Evolutionary conservation across 1,140 invertebrate species (phyloP), one percentile per base, ranked within the genome.

Genomic region (Leptinotarsa lineolata): DNA sequence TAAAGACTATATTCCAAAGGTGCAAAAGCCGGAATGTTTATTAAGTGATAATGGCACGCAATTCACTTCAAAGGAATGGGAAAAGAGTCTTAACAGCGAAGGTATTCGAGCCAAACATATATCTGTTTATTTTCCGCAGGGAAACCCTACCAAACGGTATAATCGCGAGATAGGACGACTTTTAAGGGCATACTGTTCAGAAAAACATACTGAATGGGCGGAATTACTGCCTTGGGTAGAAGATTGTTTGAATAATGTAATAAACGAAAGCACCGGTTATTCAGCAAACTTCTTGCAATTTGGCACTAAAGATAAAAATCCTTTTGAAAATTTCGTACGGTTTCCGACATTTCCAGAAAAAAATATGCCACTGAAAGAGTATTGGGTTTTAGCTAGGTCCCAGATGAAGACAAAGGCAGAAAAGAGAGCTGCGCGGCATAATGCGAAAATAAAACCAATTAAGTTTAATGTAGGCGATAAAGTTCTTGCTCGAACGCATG

Each of bases 41-140:
- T 39, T 73, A 45, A 21, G 30, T 15, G 72, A 73, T 70, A 66
- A 73, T 69, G 72, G 24, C 16, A 70, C 72, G 8, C 72, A 73
- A 24, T 73, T 73, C 30, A 68, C 66, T 4, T 16, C 16, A 4
- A 4, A 21, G 61, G 13, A 20, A 16, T 70, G 67, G 54, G 21
- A 22, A 22, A 69, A 44, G 15, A 70, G 11, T 6, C 16, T 73
- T 15, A n/a, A 15, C 2, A 3, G 18, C 4, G 16, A 15, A 13
- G 54, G 30, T n/a, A 48, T 73, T 12, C 45, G 68, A 73, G 13
- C 20, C n/a, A 20, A 16, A 16, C 58, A 22, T 59, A 68, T 44
- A n/a, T 70, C 64, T 4, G 6, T 60, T 8, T 73, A 69, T 73
- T 69, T 46, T 44, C 66, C 72, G 11, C 22, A 46, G 16, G 65